Evolutionary conservation across 2,113 vertebrate species (phyloP), one percentile per base, ranked within the genome.

Genomic region (Gallinago media): DNA sequence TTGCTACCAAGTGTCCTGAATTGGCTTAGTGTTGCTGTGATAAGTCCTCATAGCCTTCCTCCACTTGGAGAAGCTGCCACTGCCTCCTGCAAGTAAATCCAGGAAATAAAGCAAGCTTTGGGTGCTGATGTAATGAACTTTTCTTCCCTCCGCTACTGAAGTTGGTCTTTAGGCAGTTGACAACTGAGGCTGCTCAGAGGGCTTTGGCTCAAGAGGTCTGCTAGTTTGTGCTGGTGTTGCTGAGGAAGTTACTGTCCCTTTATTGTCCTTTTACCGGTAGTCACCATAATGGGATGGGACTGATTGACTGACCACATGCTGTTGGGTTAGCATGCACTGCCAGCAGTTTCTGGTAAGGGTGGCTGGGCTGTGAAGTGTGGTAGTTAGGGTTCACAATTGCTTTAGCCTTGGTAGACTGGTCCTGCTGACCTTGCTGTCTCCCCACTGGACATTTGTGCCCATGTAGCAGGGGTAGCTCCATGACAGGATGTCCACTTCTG

Each of bases 401-500:
- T 9, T 32, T 78, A 1, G 2, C 20, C 15, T 67, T 67, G 22
- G 52, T 90, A 42, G 25, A 12, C 26, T 65, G 29, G 15, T 88
- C 49, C 10, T 72, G 34, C 46, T 81, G 36, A 62, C 22, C 25
- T 50, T 76, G 29, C 38, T 65, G 22, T 63, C 32, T 74, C 65
- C 21, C 21, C 9, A 15, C 3, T 78, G 47, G 31, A 34, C 1
- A 1, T 49, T 68, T 1, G 4, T 79, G 83, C 9, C 29, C 26
- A 20, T 72, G 9, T 50, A 63, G 34, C 5, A 7, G 47, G 38
- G 17, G 9, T 2, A 4, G 50, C 3, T 4, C 42, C 29, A 46
- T 54, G 58, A 26, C 22, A 49, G 22, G 0, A 0, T 32, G 44
- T 61, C 52, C 0, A 0, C 14, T 83, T 44, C 63, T 32, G 36